Evolutionary conservation across 2,113 vertebrate species (phyloP).

Genomic region (Emydura subglobosa): DNA sequence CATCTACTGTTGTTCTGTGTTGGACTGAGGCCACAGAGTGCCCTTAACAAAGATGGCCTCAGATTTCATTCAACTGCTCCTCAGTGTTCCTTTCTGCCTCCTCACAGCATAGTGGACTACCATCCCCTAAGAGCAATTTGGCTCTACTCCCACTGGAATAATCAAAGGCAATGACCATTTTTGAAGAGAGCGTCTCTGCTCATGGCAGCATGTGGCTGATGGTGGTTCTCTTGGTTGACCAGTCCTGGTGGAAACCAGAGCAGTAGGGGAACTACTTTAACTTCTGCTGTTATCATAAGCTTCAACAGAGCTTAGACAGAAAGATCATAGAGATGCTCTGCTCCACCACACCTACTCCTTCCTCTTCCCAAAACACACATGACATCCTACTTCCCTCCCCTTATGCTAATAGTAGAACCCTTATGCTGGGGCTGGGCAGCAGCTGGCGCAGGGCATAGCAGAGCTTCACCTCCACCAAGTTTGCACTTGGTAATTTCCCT

Average conservation of each 20-base stretch:
- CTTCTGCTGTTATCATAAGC: not conserved
- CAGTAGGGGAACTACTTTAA: not conserved
- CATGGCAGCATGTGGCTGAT: not conserved
- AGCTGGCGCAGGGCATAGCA: not conserved
- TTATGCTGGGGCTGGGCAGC: not conserved
- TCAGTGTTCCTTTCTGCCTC: not conserved
- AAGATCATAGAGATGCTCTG: not conserved
- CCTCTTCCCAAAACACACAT: not conserved
- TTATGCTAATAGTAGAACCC: not conserved
- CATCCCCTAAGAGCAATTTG: not conserved
- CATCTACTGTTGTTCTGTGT: not conserved
- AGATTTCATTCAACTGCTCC: not conserved
- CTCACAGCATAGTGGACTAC: not conserved
- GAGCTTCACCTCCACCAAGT: not conserved
- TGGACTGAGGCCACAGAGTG: not conserved
- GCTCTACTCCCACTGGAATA: not conserved
- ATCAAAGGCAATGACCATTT: not conserved
- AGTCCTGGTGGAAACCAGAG: not conserved
- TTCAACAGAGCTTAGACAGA: not conserved
- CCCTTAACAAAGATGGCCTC: not conserved
- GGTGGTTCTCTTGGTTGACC: not conserved
- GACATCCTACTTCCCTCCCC: not conserved
- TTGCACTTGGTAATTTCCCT: not conserved
- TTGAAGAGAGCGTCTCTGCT: not conserved
- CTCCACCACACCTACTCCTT: not conserved